Evolutionary conservation across 2,888 invertebrate species (phyloP), one percentile per base, ranked within the genome.

Genomic region (Agrilus biguttatus): DNA sequence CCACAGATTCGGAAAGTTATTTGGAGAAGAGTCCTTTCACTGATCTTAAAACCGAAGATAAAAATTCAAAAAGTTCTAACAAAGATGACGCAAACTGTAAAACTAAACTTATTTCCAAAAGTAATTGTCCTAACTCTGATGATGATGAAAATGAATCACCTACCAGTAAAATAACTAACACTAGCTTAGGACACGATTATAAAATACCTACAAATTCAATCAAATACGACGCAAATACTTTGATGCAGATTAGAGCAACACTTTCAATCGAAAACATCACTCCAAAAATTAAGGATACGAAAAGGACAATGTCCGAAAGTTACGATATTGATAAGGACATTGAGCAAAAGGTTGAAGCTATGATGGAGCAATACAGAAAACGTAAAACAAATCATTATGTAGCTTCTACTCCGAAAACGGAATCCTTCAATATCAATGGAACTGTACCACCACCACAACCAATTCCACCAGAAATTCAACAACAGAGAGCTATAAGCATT

Each of bases 401-500:
- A 4, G 19, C 41, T 28, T 33, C 36, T 14, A 36, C 52, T 59
- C n/a, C 28, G 32, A 14, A 55, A 62, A 42, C 51, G 57, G 17
- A 67, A 63, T 48, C 62, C 65, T 66, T 66, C 49, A 52, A 55
- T 44, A 45, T 49, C 6, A 50, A 49, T 19, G 53, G 54, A 21
- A 49, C 51, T n/a, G 49, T 63, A 21, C 71, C 75, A 38, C 73
- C 75, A n/a, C 74, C 75, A 6, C 81, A 81, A 56, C 80, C 83
- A 2, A 77, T 85, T 6, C 83, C 85, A 3, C 82, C 83, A 0
- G 87, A 87, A 64, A 84, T 90, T 43, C 86, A 87, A 55, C 82
- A 83, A 53, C 88, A 90, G 59, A 75, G 87, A 51, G 76, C 80
- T 41, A 71, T 80, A 39, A 88, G 89, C 55, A 84, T 89, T 47